Conservation (phyloP, 2,797 vertebrate species). For the Aselliscus stoliczkanus region DNA sequence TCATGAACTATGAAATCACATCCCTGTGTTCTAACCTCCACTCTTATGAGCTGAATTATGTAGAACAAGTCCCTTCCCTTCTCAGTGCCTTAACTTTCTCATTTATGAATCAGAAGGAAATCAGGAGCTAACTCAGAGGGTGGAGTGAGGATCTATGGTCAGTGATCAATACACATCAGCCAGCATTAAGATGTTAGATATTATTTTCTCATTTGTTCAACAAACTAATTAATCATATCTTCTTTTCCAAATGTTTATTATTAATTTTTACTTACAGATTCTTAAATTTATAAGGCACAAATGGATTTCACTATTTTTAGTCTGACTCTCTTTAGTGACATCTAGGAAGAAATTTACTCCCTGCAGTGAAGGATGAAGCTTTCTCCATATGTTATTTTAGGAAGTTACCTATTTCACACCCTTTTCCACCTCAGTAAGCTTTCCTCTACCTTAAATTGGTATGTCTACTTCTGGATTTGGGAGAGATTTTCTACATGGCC, state of each 20-base stretch:
- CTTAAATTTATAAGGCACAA: not conserved
- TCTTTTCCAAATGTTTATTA: not conserved
- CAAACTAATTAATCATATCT: not conserved
- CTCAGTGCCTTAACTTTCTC: not conserved
- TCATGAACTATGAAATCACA: not conserved
- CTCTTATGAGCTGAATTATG: not conserved
- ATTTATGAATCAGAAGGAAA: not conserved
- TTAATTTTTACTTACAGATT: not conserved
- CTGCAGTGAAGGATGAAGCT: not conserved
- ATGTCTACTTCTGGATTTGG: not conserved
- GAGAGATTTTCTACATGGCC: not conserved
- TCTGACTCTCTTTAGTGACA: not conserved
- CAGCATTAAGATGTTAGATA: not conserved
- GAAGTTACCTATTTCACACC: not conserved
- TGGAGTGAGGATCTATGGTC: not conserved
- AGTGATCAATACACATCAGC: not conserved
- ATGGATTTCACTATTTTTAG: not conserved
- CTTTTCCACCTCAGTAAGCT: not conserved
- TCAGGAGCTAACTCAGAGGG: not conserved
- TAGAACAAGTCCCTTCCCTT: not conserved
- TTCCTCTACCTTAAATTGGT: not conserved
- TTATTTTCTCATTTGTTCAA: not conserved
- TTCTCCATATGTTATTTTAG: not conserved
- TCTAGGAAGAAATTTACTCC: not conserved
- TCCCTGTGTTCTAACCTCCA: not conserved